Evolutionary conservation across 2,113 vertebrate genomes (phyloP).

Genomic region (Syrrhaptes paradoxus): DNA sequence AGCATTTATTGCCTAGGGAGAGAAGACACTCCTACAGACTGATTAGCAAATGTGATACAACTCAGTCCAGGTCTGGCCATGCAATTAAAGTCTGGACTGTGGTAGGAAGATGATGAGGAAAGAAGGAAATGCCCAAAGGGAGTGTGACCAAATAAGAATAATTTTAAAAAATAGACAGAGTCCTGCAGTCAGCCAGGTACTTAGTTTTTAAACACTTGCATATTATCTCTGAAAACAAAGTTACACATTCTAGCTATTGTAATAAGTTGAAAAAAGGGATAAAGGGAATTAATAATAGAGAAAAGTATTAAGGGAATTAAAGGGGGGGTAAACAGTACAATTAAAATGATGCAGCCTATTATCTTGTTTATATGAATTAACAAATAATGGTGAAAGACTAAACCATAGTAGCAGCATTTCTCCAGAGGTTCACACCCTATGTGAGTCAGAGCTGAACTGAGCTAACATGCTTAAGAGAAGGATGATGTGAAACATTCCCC

Average conservation of each 20-base stretch:
- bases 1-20: background rate
- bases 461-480: background rate
- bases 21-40: background rate
- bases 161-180: background rate
- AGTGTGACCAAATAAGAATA: background rate
- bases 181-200: background rate
- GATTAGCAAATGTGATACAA: background rate
- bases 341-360: slow-evolving; percentile 1
- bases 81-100: background rate
- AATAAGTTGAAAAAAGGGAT: background rate
- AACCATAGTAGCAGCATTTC: slow-evolving; percentile 30
- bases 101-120: background rate
- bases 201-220: background rate
- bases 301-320: background rate
- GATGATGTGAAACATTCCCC: background rate
- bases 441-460: slow-evolving; percentile 40
- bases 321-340: background rate
- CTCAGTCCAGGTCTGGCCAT: background rate
- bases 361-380: slow-evolving; percentile 16
- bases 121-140: background rate
- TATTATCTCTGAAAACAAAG: background rate
- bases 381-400: slow-evolving; percentile 46
- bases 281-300: background rate
- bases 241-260: background rate
- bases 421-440: slow-evolving; percentile 26